These are phyloP conservation scores for Oasisia sp. DNA, from an alignment of 2,888 invertebrate species.

Conservation along the genomic window DNA sequence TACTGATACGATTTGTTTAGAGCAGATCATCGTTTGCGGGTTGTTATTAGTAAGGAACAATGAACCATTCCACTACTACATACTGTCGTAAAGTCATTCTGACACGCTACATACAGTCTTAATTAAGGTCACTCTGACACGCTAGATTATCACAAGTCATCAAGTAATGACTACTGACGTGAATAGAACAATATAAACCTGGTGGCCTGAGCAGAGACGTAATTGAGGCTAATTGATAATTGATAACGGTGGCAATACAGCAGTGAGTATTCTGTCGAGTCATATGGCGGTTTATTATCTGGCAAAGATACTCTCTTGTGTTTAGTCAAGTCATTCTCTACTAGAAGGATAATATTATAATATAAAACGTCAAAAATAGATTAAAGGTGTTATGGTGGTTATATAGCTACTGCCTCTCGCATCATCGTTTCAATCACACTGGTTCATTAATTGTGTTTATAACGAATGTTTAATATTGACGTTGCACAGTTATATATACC, in stretches of 20 bases:
- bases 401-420: neutral
- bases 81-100: neutral
- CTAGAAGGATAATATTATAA: neutral
- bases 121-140: neutral
- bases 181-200: neutral
- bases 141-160: neutral
- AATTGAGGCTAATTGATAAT: neutral
- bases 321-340: neutral
- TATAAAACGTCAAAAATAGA: neutral
- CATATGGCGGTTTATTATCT: neutral
- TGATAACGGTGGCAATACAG: neutral
- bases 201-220: neutral
- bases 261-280: neutral
- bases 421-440: neutral
- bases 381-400: neutral
- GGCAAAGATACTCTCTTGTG: neutral
- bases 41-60: no score
- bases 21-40: no score
- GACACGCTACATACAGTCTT: neutral
- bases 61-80: neutral
- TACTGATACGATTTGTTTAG: no score
- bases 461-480: neutral
- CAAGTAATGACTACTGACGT: neutral
- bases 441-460: neutral
- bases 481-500: neutral